Evolutionary conservation across 92 coral and sea anemone genomes (phyloP).

Genomic region (Palythoa grandis): DNA sequence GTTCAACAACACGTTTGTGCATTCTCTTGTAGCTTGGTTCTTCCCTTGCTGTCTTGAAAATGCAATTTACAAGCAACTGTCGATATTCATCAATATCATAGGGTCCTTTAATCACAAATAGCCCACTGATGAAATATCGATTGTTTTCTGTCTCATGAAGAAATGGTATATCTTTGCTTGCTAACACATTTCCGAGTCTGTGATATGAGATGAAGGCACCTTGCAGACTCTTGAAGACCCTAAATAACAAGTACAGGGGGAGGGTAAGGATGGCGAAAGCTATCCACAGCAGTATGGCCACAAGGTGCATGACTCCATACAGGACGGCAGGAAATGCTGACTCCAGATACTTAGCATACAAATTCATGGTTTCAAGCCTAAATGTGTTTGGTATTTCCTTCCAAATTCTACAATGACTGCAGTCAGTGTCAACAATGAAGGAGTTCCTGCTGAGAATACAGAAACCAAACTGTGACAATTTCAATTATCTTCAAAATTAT

Average conservation of each 20-base stretch:
- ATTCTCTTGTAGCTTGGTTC: conserved; percentile 89
- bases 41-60: conserved; percentile 69
- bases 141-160: conserved; percentile 83
- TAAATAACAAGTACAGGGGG: conserved; percentile 80
- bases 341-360: conserved; percentile 41
- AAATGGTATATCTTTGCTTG: conserved; percentile 90
- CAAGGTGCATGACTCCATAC: conserved; percentile 75
- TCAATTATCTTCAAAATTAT: too few relatives aligned
- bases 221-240: conserved; percentile 75
- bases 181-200: conserved; percentile 76
- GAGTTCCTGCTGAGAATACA: not conserved
- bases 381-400: not conserved
- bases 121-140: conserved; percentile 83
- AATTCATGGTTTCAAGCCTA: conserved; percentile 38
- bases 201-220: conserved; percentile 72
- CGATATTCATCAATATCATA: conserved; percentile 74
- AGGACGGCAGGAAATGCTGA: conserved; percentile 74
- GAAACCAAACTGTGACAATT: too few relatives aligned
- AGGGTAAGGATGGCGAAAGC: conserved; percentile 78
- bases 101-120: conserved; percentile 83
- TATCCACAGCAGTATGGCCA: conserved; percentile 75
- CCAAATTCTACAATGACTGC: not conserved
- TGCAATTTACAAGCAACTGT: conserved; percentile 75
- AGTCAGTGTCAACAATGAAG: not conserved
- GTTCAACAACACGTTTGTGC: conserved; percentile 74